Base-by-base conservation (phyloP, 2,797 vertebrate genomes). In the Tarsius wallacei region DNA sequence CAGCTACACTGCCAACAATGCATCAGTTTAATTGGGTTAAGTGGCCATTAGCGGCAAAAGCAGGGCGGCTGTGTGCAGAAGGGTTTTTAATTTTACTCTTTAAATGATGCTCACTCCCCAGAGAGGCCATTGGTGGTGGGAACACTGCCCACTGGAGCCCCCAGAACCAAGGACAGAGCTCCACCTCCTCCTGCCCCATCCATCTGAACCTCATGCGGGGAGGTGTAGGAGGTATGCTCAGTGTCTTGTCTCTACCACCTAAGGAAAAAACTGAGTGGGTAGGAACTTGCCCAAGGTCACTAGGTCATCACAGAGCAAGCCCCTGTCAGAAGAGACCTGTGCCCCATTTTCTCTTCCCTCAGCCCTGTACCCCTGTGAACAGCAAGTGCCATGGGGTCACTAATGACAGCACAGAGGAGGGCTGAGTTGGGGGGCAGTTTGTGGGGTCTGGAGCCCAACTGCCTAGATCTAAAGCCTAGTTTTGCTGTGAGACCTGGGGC, bases 11-110 rank as follows among this genome's bases (percentile, higher is more conserved):
- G 94, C 95, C 96, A 96, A 74, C 95, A 93, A 82, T 64, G 81
- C 87, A 16, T 89, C 94, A 73, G 89, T 93, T 97, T 98, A 98
- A 98, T 91, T 97, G 96, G 98, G 98, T 97, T 98, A 98, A 97
- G 97, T 96, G 96, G 96, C 95, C 98, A 98, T 98, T 97, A 98
- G 93, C 19, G 0, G 91, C 76, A 81, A 87, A 97, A 98, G 94
- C 96, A 95, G 97, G 97, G 78, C 78, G n/a, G 91, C 95, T 70
- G n/a, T 21, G 82, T 90, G 83, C 57, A 80, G 90, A 96, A 97
- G 63, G 11, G 82, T 95, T 98, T 98, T 97, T 97, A 96, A 98
- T 97, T 97, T 96, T 97, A 83, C 86, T 95, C 86, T 96, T 93
- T 96, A 98, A 97, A 97, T 87, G 96, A 96, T 80, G 74, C 70